Evolutionary conservation across 53 echinoderm and acorn worm genomes (phyloP), one percentile per base, ranked within the genome.

Genomic region (Echinarachnius parma): DNA sequence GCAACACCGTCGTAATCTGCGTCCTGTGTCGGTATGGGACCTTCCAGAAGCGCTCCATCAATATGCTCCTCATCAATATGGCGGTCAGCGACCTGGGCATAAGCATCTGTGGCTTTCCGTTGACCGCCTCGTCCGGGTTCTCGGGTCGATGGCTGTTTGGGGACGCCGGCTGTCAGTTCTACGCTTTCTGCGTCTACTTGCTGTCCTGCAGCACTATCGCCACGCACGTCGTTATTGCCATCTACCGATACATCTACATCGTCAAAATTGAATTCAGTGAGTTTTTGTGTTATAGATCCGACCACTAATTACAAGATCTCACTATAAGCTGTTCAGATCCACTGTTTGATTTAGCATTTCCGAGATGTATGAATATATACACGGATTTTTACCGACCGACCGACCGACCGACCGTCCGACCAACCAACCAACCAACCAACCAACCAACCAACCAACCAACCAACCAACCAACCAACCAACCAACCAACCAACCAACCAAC

Each of bases 111-210:
- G 63, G 42, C 15, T 37, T 26, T 33, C 63, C 36, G 11, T 25
- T 63, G 9, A 63, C 63, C 20, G 26, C 63, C 0, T 36, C 37
- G 10, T 63, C 63, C 11, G 36, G 63, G 3, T 63, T 65, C 63
- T 42, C 82, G 23, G 86, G 90, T 15, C 44, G 29, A 37, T 90
- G 90, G 90, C 27, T 90, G n/a, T 79, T 79, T 20, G 90, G 82
- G 2, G 64, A 64, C 62, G 22, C 20, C 10, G 90, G 82, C 4
- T 90, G 90, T 33, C 59, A 75, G 42, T 54, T 82, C 20, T 11
- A 16, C 16, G 86, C 53, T 4, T 78, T 90, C n/a, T 59, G 31
- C 39, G 82, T 86, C 15, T 86, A 82, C 32, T 47, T 62, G 2
- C 68, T 82, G 45, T 86, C 86, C 2, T 78, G 70, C 15, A 79